These are phyloP conservation scores for Bos taurus DNA, from an alignment of 2,113 vertebrate genomes.

Conservation along the genomic window DNA sequence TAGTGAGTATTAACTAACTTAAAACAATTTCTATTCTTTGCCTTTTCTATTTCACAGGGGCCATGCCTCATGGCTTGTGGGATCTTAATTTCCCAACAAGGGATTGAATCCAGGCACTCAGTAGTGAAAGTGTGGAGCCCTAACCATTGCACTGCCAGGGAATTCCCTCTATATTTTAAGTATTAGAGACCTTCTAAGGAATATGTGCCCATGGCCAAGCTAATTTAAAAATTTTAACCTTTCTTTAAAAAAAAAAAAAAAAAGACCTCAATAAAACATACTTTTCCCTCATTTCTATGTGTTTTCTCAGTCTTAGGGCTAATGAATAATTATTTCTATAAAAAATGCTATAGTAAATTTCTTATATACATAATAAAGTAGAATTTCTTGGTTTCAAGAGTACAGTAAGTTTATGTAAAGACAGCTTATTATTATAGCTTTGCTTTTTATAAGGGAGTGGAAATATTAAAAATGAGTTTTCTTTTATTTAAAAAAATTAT, in stretches of 20 bases:
- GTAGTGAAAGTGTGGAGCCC: neutral
- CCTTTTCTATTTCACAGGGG: neutral
- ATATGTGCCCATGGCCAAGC: neutral
- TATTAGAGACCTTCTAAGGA: neutral
- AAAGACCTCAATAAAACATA: neutral
- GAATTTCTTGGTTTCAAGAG: neutral
- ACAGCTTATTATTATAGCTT: neutral
- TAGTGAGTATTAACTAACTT: neutral
- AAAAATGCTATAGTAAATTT: neutral
- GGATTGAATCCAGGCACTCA: neutral
- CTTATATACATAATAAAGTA: neutral
- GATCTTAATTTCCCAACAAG: neutral
- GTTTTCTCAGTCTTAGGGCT: neutral
- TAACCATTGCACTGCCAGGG: neutral
- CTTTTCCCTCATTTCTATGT: neutral
- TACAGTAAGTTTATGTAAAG: neutral
- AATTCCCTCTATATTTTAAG: neutral
- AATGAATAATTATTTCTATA: conserved; percentile 18
- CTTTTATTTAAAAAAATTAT: neutral
- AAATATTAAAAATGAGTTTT: conserved; percentile 5
- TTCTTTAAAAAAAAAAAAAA: neutral
- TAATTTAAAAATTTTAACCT: neutral
- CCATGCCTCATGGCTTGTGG: neutral
- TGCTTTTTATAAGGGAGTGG: neutral
- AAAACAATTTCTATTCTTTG: conserved; percentile 1